phyloP scores from a whole-genome alignment of 1,140 invertebrate genomes.

The Eumaeus atala region DNA sequence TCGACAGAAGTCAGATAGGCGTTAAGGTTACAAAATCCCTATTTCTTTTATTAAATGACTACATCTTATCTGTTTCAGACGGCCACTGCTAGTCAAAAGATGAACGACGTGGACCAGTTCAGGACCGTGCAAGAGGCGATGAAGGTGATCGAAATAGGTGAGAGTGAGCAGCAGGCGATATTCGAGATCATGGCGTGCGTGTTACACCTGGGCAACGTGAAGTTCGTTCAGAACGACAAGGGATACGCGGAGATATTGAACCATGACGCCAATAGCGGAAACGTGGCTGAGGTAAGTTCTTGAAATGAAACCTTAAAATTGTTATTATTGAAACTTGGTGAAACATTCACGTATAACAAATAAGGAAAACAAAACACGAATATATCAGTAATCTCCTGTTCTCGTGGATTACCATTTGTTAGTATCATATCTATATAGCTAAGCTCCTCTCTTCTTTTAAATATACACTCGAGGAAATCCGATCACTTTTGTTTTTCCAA shows the following conservation, averaged over 20 bases:
- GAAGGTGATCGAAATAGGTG: slow-evolving; percentile 80
- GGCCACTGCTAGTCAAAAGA: slow-evolving; percentile 58
- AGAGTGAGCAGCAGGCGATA: slow-evolving; percentile 82
- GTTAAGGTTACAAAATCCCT: no score
- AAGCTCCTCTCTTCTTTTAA: no score
- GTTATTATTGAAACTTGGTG: no score
- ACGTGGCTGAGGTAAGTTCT: slow-evolving; percentile 71
- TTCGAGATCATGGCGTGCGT: slow-evolving; percentile 86
- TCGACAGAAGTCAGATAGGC: no score
- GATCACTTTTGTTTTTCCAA: no score
- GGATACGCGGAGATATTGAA: slow-evolving; percentile 78
- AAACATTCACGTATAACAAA: no score
- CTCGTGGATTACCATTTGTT: no score
- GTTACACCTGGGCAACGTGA: slow-evolving; percentile 86
- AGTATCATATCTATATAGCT: no score
- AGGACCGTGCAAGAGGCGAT: slow-evolving; percentile 80
- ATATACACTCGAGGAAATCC: no score
- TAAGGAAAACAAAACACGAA: no score
- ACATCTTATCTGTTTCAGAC: slow-evolving; percentile 54
- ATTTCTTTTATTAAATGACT: no score
- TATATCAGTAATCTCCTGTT: no score
- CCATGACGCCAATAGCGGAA: slow-evolving; percentile 74
- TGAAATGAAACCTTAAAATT: slow-evolving; percentile 4
- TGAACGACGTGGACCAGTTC: slow-evolving; percentile 80
- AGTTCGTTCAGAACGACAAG: slow-evolving; percentile 79